Percentiles rank a stretch among this genome's conserved stretches.
Conservation (phyloP, 30 jellyfish, hydroid and myxozoan species). For the Chrysaora quinquecirrha region DNA sequence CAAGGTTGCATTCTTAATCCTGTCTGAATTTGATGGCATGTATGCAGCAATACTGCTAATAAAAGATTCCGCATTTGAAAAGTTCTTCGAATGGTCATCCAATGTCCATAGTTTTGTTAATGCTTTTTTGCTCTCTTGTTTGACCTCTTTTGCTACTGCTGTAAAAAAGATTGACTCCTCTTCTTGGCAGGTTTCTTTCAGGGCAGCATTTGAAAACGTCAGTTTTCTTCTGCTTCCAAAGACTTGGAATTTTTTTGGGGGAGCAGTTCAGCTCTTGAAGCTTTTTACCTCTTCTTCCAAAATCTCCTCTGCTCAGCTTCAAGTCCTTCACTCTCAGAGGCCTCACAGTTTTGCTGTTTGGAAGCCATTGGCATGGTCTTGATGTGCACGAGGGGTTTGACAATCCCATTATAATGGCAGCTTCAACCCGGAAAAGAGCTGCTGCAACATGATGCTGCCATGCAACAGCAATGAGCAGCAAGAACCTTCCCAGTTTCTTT, state of each 20-base stretch:
- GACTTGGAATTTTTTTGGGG: constrained; percentile 12
- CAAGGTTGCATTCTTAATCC: too few relatives aligned
- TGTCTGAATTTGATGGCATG: background rate
- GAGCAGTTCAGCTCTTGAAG: constrained; percentile 11
- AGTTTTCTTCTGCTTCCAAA: background rate
- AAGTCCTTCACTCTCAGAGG: too few relatives aligned
- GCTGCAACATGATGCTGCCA: constrained; percentile 69
- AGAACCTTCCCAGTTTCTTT: constrained; percentile 29
- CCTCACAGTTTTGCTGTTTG: too few relatives aligned
- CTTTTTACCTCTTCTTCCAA: too few relatives aligned
- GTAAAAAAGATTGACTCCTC: background rate
- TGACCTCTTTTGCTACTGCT: background rate
- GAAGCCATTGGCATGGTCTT: constrained; percentile 6
- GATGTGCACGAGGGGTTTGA: constrained; percentile 39
- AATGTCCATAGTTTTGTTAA: too few relatives aligned
- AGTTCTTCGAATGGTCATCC: background rate
- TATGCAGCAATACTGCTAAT: background rate
- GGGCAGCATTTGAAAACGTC: background rate
- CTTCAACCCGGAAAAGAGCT: constrained; percentile 29
- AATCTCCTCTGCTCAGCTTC: too few relatives aligned
- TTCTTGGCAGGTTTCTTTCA: background rate
- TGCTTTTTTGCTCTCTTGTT: too few relatives aligned
- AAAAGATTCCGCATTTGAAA: background rate
- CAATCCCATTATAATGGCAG: constrained; percentile 37
- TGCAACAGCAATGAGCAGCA: constrained; percentile 61